Conservation (phyloP, 2,888 invertebrate genomes). For the Lithosia quadra region DNA sequence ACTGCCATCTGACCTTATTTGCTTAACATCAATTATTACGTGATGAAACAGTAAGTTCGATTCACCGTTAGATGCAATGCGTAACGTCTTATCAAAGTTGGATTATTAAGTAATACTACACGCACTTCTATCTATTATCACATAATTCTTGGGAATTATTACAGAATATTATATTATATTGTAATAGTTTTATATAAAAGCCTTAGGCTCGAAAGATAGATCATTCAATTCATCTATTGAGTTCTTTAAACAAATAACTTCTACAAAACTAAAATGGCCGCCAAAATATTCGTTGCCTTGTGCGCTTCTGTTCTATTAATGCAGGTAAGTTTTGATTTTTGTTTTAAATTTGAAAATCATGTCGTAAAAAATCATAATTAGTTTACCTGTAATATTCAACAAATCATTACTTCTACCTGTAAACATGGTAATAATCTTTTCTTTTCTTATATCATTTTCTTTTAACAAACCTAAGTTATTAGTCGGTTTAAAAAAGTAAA, state of each 20-base stretch:
- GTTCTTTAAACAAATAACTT: constrained; percentile 7
- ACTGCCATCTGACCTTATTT: neutral
- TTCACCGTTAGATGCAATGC: neutral
- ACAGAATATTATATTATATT: constrained; percentile 14
- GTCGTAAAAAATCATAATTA: neutral
- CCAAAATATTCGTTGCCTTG: neutral
- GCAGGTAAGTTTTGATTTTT: constrained; percentile 18
- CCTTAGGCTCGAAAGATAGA: neutral
- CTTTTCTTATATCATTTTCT: too few relatives aligned
- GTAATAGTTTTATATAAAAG: constrained; percentile 40
- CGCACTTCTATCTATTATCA: neutral
- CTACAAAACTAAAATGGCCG: constrained; percentile 25
- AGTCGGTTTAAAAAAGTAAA: too few relatives aligned
- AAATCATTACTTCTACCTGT: too few relatives aligned
- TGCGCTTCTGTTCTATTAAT: constrained; percentile 16
- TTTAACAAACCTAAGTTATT: too few relatives aligned
- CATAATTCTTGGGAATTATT: constrained; percentile 22
- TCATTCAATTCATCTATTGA: constrained; percentile 31
- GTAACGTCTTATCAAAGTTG: constrained; percentile 18
- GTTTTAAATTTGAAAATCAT: neutral
- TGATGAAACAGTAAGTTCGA: neutral
- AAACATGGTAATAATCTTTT: too few relatives aligned
- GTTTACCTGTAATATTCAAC: too few relatives aligned
- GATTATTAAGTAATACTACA: constrained; percentile 15
- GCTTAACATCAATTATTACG: neutral